Evolutionary conservation across 92 coral and sea anemone species (phyloP), one percentile per base, ranked within the genome.

Genomic region (Phenganax stokvisi): DNA sequence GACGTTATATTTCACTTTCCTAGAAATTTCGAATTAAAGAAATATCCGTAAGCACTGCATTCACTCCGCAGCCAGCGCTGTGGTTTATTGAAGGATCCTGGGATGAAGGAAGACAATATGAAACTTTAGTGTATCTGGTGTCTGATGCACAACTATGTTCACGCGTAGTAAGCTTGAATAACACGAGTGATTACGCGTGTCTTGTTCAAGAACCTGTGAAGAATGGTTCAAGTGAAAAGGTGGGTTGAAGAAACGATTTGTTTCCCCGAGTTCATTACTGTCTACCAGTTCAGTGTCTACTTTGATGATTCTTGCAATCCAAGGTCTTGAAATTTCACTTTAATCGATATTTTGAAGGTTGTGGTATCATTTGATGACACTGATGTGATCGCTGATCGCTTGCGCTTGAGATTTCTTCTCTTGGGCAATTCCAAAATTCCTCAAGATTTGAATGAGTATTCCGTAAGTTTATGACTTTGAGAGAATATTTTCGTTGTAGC

Each of bases 1-100:
- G 7, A 71, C 72, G 47, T 9, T 10, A 6, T 44, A 1, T 51
- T 31, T 9, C 12, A 47, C 70, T 54, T 44, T 56, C 51, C 31
- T 51, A 89, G 92, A 66, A 72, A 15, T 80, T 84, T 67, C 59
- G 67, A 57, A 65, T 89, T 54, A 6, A 73, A 29, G 64, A 81
- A 51, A 51, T 89, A 13, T 58, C 88, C 16, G 79, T 89, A 47
- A 81, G 65, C 44, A 82, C 92, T 28, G 92, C 90, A n/a, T 56
- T 64, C 27, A 76, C 92, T 8, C 92, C 89, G 12, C 89, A 84
- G 51, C 92, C 92, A 0, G 84, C 90, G 7, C 52, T 87, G 52
- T 89, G 92, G 92, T 75, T 80, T 10, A 61, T 89, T 37, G 90
- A 89, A 64, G 58, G 44, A 76, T 85, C 85, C 37, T 74, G 75